Evolutionary conservation across 2,113 vertebrate species (phyloP), one percentile per base, ranked within the genome.

Genomic region (Proterorhinus semilunaris): DNA sequence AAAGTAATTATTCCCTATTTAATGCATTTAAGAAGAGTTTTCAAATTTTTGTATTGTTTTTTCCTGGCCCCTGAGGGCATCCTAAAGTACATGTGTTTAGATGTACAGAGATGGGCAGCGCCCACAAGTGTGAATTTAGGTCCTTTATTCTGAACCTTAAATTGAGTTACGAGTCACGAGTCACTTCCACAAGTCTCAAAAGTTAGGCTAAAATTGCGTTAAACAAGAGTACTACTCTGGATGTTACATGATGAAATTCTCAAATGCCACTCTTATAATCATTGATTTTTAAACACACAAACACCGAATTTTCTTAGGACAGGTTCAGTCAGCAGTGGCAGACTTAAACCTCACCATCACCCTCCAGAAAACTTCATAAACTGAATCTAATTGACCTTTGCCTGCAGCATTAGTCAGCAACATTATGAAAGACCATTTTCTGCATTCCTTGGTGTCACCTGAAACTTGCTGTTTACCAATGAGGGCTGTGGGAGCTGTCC

Each of bases 361-460:
- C 36, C 44, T n/a, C 36, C 27, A 47, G 9, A 65, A 15, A 10
- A 49, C 54, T 6, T 49, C 50, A n/a, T 59, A 48, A 59, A 69
- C 0, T 17, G 49, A 66, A 17, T 13, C 15, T 70, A 58, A 67
- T 9, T 84, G 78, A 80, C 81, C 65, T 74, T 36, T 78, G 66
- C 83, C 85, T 79, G 63, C 58, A 69, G 86, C 68, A 63, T 68
- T 66, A 58, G 62, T 58, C 73, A 76, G 78, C 65, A 80, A 66
- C 80, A 68, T 85, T 83, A 79, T 83, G 77, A 84, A 85, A 80
- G 71, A 80, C 70, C 82, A 80, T 86, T 86, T 88, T 89, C 79
- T 21, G 64, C 85, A 89, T 90, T 88, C 85, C 85, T 72, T 16
- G 63, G 12, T 75, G 86, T 88, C 86, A 86, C 77, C 69, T 81